Percentiles rank a stretch among this genome's conserved stretches.
These are phyloP conservation scores for Caenorhabditis wallacei DNA, from an alignment of 2,888 invertebrate genomes.

Conservation along the genomic window DNA sequence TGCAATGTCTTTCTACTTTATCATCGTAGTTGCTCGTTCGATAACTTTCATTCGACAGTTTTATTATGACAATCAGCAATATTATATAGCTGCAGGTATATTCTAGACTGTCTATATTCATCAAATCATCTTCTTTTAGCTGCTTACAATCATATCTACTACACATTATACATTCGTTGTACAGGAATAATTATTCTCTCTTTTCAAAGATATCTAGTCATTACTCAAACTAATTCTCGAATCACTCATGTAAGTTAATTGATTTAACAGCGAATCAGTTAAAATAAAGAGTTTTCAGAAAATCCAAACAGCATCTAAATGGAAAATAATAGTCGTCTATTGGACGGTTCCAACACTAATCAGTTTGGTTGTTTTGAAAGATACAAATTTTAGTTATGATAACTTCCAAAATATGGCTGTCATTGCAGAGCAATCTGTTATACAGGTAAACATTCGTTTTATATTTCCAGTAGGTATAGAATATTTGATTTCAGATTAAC, in stretches of 20 bases:
- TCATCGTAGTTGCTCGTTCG: constrained; percentile 3
- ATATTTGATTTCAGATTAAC: constrained; percentile 37
- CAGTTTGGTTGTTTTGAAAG: constrained; percentile 46
- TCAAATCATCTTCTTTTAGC: constrained; percentile 1
- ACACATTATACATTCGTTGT: constrained; percentile 46
- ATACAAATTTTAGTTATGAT: constrained; percentile 38
- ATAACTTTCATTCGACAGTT: constrained; percentile 15
- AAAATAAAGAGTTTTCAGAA: constrained; percentile 21
- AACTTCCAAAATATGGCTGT: constrained; percentile 33
- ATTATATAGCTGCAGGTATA: constrained; percentile 26
- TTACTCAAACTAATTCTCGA: constrained; percentile 6
- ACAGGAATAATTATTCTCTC: constrained; percentile 52
- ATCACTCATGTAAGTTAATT: constrained; percentile 4
- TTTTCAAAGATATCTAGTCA: constrained; percentile 40
- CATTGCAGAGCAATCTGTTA: constrained; percentile 34
- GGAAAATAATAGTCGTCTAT: constrained; percentile 28
- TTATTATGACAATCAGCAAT: constrained; percentile 28
- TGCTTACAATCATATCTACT: constrained; percentile 48
- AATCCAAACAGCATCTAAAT: constrained; percentile 38
- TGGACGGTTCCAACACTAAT: constrained; percentile 48
- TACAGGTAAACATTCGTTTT: constrained; percentile 10
- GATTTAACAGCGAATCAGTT: neutral
- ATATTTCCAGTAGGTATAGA: neutral
- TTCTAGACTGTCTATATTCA: neutral
- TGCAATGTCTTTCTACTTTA: constrained; percentile 12